These are phyloP conservation scores for Corvus moneduloides DNA, from an alignment of 2,113 vertebrate genomes.

Conservation along the genomic window DNA sequence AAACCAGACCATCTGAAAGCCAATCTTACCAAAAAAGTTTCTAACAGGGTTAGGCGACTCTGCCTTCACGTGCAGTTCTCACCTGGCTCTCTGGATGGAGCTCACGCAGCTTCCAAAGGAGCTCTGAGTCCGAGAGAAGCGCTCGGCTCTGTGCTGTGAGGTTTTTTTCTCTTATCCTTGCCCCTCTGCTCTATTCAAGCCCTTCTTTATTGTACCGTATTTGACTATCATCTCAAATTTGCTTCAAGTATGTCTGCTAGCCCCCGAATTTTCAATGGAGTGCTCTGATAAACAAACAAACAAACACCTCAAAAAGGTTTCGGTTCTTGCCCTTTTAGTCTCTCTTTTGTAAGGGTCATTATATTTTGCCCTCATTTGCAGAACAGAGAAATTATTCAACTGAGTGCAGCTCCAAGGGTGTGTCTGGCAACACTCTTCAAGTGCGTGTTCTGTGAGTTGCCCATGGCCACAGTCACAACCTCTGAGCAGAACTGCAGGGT, in stretches of 20 bases:
- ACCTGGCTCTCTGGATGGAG: constrained; percentile 75
- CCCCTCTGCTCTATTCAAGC: constrained; percentile 10
- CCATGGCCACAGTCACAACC: constrained; percentile 20
- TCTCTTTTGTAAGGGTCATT: constrained; percentile 2
- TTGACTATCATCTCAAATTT: constrained; percentile 54
- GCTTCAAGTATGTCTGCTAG: constrained; percentile 23
- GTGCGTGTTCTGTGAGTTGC: background rate
- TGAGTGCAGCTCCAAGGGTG: background rate
- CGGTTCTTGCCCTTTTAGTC: background rate
- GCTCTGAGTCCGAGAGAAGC: background rate
- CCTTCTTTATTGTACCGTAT: constrained; percentile 28
- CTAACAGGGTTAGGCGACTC: background rate
- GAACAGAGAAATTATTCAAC: constrained; percentile 22
- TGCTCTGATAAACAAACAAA: background rate
- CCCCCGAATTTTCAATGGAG: background rate
- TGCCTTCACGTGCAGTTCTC: constrained; percentile 47
- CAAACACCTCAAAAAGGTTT: background rate
- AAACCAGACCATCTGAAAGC: background rate
- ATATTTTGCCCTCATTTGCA: background rate
- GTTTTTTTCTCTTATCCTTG: background rate
- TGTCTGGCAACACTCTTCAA: constrained; percentile 22
- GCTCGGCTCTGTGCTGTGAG: background rate
- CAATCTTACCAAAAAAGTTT: background rate
- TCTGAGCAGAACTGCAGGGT: background rate
- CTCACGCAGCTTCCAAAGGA: constrained; percentile 69